phyloP scores from a whole-genome alignment of 2,888 invertebrate species.

The Allolobophora icterica region DNA sequence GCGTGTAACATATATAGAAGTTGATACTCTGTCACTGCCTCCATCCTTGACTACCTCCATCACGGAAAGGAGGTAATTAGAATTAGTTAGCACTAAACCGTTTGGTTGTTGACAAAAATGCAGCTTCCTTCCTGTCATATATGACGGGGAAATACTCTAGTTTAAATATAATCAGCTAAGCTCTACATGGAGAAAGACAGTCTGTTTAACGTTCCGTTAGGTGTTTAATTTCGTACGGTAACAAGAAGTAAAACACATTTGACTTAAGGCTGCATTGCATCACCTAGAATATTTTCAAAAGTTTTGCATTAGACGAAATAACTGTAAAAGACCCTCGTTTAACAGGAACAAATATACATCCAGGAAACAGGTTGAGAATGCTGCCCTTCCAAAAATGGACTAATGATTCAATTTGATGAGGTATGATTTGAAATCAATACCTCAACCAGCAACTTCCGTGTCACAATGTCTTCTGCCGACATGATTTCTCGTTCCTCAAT shows the following conservation, averaged over 20 bases:
- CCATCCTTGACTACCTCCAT: no score
- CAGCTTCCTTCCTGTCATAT: no score
- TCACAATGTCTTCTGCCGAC: constrained; percentile 58
- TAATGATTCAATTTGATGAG: neutral
- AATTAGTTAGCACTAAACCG: no score
- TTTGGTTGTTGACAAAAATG: no score
- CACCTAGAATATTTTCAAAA: neutral
- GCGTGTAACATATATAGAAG: no score
- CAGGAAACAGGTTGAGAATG: neutral
- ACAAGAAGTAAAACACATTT: neutral
- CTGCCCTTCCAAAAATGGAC: neutral
- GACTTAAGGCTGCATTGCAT: neutral
- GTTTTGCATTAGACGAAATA: neutral
- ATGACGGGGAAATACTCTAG: no score
- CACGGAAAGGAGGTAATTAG: no score
- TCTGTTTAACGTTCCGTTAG: neutral
- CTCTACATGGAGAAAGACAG: no score
- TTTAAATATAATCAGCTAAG: no score
- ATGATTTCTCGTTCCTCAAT: constrained; percentile 36
- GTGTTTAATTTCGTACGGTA: neutral
- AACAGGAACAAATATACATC: neutral
- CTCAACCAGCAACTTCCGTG: constrained; percentile 59
- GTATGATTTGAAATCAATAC: constrained; percentile 49
- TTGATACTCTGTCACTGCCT: no score
- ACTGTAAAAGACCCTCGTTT: neutral